A percentile compares a stretch with the other conserved stretches of the same genome.
Evolutionary conservation across 2,113 vertebrate genomes (phyloP).

Genomic region (Columba janthina): DNA sequence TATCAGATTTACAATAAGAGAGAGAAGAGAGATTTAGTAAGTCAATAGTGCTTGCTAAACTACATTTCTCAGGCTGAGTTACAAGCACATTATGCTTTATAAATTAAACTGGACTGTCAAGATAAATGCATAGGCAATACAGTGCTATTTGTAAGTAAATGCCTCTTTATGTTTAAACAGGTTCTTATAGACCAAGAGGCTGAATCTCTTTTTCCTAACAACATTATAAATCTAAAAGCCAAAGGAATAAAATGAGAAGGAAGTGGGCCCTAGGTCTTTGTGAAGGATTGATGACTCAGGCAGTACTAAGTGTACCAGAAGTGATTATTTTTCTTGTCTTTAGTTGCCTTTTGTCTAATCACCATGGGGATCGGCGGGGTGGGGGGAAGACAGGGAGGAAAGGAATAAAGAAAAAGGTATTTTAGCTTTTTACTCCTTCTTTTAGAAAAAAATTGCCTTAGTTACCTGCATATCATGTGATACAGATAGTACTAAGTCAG

Average conservation of each 20-base stretch:
- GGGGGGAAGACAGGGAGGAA: background rate
- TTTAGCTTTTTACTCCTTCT: conserved; percentile 26
- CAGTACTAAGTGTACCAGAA: conserved; percentile 22
- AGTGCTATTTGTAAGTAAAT: conserved; percentile 67
- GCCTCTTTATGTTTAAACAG: conserved; percentile 63
- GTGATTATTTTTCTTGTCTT: conserved; percentile 9
- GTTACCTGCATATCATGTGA: conserved; percentile 20
- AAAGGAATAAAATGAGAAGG: conserved; percentile 55
- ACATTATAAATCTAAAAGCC: conserved; percentile 66
- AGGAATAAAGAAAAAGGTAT: background rate
- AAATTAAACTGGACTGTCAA: conserved; percentile 71
- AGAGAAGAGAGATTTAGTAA: conserved; percentile 67
- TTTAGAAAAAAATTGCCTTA: conserved; percentile 27
- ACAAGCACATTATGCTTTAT: conserved; percentile 69
- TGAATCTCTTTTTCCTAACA: conserved; percentile 65
- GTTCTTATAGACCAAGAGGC: conserved; percentile 64
- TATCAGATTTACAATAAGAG: conserved; percentile 72
- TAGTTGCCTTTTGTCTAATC: conserved; percentile 36
- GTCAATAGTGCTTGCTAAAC: conserved; percentile 71
- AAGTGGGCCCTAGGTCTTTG: conserved; percentile 40
- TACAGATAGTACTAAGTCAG: conserved; percentile 42
- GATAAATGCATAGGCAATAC: conserved; percentile 68
- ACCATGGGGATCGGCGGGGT: background rate
- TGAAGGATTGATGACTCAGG: conserved; percentile 50
- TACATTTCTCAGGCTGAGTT: conserved; percentile 67